A percentile compares a stretch with the other conserved stretches of the same genome.
Evolutionary conservation across 2,797 vertebrate genomes (phyloP).

Genomic region (Acanthurus lineatus): DNA sequence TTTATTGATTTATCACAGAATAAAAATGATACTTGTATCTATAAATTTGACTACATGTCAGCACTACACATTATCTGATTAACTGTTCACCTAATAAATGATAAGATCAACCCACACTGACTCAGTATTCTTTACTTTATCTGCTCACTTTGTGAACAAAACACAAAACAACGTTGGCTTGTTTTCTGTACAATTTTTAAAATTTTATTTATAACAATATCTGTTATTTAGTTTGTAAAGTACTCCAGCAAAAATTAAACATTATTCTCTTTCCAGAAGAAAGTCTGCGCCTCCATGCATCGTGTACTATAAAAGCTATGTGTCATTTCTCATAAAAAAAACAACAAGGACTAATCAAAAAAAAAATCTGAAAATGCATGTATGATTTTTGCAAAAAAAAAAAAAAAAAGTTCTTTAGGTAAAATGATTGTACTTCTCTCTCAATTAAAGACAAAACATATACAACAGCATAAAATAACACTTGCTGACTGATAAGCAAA

Average conservation of each 20-base stretch:
- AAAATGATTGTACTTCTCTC: conserved; percentile 84
- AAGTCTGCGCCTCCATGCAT: conserved; percentile 87
- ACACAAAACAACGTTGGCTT: conserved; percentile 26
- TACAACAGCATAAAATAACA: conserved; percentile 74
- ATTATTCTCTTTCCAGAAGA: conserved; percentile 89
- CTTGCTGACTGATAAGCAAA: conserved; percentile 78
- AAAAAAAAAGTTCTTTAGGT: conserved; percentile 72
- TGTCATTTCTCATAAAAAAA: conserved; percentile 76
- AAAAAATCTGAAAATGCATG: conserved; percentile 81
- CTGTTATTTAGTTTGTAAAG: conserved; percentile 97
- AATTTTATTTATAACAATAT: conserved; percentile 99
- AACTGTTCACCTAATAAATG: conserved; percentile 11
- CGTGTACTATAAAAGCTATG: conserved; percentile 89
- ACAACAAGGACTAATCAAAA: conserved; percentile 76
- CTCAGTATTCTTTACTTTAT: conserved; percentile 4
- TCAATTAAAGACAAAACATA: conserved; percentile 79
- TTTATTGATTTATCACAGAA: rapidly evolving
- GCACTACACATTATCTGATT: background rate
- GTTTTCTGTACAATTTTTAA: conserved; percentile 87
- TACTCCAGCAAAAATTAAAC: conserved; percentile 96
- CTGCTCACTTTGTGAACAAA: background rate
- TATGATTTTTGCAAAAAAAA: conserved; percentile 75
- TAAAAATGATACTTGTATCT: background rate
- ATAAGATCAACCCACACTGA: background rate
- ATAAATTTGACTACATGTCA: background rate